Percentiles rank a stretch among this genome's conserved stretches.
phyloP scores from a whole-genome alignment of 2,797 vertebrate genomes.

The Sebastes vulpes region DNA sequence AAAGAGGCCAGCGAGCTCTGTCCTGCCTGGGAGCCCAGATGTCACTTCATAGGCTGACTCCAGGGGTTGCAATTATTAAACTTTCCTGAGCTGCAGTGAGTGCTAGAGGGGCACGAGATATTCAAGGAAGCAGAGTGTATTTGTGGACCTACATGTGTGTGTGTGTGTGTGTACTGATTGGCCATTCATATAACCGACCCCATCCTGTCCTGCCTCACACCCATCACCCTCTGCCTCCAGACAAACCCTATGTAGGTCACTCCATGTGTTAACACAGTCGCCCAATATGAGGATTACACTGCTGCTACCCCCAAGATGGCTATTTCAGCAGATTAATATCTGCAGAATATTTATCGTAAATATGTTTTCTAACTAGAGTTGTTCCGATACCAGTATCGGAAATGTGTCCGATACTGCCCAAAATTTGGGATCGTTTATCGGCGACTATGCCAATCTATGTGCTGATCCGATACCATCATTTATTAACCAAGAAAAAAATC shows the following conservation, averaged over 20 bases:
- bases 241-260: constrained; percentile 79
- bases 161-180: constrained; percentile 2
- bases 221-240: constrained; percentile 65
- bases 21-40: constrained; percentile 32
- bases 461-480: no score
- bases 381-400: no score
- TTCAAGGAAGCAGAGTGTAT: neutral
- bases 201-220: constrained; percentile 29
- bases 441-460: no score
- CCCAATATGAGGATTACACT: constrained; percentile 76
- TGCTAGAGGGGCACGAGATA: neutral
- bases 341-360: constrained; percentile 15
- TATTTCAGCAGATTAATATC: constrained; percentile 51
- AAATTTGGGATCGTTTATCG: no score
- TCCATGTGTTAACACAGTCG: constrained; percentile 47
- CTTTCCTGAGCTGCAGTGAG: neutral
- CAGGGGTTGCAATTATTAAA: constrained; percentile 29
- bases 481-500: no score
- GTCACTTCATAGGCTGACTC: constrained; percentile 22
- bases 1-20: constrained; percentile 41
- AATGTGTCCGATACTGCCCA: no score
- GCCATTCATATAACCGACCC: constrained; percentile 1
- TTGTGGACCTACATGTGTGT: neutral
- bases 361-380: neutral
- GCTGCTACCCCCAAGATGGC: constrained; percentile 53